Conservation (phyloP, 2,113 vertebrate genomes). For the Alligator mississippiensis region DNA sequence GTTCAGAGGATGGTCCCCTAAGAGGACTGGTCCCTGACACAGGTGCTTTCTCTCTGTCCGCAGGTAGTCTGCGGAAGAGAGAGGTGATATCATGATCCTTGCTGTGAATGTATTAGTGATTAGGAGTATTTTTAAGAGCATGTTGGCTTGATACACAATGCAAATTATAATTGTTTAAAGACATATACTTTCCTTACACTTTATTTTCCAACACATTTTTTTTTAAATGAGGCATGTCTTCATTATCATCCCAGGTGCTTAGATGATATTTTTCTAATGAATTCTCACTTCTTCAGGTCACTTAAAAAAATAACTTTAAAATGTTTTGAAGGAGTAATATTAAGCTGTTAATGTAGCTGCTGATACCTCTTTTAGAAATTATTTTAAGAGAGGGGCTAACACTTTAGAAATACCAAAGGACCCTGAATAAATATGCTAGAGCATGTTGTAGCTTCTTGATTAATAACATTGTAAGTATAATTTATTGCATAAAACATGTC, state of each 20-base stretch:
- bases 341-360: neutral
- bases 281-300: neutral
- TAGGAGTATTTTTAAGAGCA: neutral
- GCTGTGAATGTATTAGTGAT: neutral
- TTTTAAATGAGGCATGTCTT: neutral
- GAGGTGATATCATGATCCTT: neutral
- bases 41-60: neutral
- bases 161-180: neutral
- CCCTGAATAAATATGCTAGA: neutral
- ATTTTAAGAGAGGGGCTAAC: neutral
- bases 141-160: neutral
- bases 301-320: neutral
- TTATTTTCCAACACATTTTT: neutral
- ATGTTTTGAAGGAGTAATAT: neutral
- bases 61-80: neutral
- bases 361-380: neutral
- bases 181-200: neutral
- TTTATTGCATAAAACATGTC: neutral
- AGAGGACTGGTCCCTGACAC: neutral
- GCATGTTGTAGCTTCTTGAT: neutral
- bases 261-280: neutral
- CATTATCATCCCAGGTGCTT: neutral
- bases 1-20: neutral
- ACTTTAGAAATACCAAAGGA: neutral
- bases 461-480: neutral